phyloP scores from a whole-genome alignment of 2,113 vertebrate species.

The Actenoides lindsayi region DNA sequence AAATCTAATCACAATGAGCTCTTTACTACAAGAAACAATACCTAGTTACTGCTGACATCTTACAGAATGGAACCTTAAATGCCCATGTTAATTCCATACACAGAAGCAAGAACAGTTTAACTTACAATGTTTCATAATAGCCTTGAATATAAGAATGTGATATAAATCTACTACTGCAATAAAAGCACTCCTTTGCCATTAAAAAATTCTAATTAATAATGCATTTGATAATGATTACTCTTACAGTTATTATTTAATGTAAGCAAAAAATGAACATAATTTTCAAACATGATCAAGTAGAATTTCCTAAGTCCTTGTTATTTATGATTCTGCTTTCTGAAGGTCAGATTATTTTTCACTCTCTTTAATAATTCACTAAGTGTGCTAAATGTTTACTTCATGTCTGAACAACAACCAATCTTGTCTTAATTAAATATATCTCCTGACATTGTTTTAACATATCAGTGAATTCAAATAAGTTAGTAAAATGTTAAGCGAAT shows the following conservation, averaged over 20 bases:
- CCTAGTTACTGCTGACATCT: constrained; percentile 29
- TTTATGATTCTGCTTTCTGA: constrained; percentile 31
- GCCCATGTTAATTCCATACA: background rate
- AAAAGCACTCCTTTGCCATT: background rate
- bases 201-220: constrained; percentile 38
- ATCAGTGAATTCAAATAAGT: constrained; percentile 82
- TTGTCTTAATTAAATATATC: constrained; percentile 77
- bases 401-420: constrained; percentile 57
- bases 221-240: constrained; percentile 8
- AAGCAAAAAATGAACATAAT: constrained; percentile 22
- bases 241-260: constrained; percentile 28
- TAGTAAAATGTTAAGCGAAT: constrained; percentile 87
- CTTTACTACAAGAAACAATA: constrained; percentile 51
- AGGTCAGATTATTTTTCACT: constrained; percentile 57
- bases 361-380: constrained; percentile 52
- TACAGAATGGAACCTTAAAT: constrained; percentile 20
- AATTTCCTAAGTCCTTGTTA: constrained; percentile 4
- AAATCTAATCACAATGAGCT: constrained; percentile 48
- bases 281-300: background rate
- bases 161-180: constrained; percentile 10
- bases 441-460: constrained; percentile 72
- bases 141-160: background rate
- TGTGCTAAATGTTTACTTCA: constrained; percentile 67
- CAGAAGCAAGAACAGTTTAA: constrained; percentile 10
- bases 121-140: background rate